A percentile compares a stretch with the other conserved stretches of the same genome.
Evolutionary conservation across 2,888 invertebrate species (phyloP).

Genomic region (Diarsia rubi): DNA sequence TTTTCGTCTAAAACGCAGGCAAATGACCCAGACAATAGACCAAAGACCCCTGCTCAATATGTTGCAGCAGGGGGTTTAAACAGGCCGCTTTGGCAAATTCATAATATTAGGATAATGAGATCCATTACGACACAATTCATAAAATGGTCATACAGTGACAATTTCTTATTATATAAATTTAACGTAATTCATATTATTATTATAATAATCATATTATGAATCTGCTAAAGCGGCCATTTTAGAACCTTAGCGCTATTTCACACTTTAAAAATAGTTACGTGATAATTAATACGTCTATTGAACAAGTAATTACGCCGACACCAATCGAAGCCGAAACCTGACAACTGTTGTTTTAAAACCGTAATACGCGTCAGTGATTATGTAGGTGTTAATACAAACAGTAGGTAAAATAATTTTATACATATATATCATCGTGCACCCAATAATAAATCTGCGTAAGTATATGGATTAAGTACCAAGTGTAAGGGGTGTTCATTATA

Average conservation of each 20-base stretch:
- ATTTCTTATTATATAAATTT: too few relatives aligned
- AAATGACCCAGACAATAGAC: too few relatives aligned
- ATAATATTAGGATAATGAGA: too few relatives aligned
- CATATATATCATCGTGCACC: neutral
- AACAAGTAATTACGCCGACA: constrained; percentile 16
- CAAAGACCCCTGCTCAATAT: too few relatives aligned
- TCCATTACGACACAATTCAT: too few relatives aligned
- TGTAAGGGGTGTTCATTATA: neutral
- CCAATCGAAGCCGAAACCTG: constrained; percentile 19
- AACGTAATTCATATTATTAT: neutral
- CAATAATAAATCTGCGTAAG: neutral
- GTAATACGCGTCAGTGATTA: neutral
- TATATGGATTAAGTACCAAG: neutral
- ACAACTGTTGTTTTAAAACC: constrained; percentile 17
- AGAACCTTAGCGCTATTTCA: neutral
- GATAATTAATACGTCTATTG: constrained; percentile 5
- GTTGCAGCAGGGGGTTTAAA: too few relatives aligned
- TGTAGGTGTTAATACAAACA: neutral
- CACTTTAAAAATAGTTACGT: neutral
- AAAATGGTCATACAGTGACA: too few relatives aligned
- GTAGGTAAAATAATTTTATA: neutral
- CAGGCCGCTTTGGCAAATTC: too few relatives aligned
- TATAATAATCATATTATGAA: too few relatives aligned
- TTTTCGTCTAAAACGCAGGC: neutral
- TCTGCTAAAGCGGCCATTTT: too few relatives aligned